These are phyloP conservation scores for Cichladusa arquata DNA, from an alignment of 2,113 vertebrate species.

Conservation along the genomic window DNA sequence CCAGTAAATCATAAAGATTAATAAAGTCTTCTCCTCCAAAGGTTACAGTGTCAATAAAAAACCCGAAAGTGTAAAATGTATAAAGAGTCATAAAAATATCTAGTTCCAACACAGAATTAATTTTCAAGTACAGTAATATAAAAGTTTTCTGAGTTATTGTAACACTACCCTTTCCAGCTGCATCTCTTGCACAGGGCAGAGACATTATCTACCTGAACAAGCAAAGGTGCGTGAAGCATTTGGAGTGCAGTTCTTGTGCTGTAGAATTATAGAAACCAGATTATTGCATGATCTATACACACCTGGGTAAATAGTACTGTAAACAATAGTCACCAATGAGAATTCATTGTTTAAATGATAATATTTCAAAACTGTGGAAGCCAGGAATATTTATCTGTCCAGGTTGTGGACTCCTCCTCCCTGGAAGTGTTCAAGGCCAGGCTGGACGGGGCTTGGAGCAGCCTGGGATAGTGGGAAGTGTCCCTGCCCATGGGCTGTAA, in stretches of 20 bases:
- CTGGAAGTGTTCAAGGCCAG: not conserved
- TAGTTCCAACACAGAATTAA: not conserved
- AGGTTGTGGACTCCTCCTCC: rapidly evolving
- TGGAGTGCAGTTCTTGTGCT: not conserved
- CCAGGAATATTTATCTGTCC: not conserved
- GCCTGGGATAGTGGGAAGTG: rapidly evolving
- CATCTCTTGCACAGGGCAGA: not conserved
- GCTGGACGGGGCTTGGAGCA: rapidly evolving
- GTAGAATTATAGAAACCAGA: not conserved
- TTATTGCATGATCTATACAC: not conserved
- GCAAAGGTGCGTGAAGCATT: not conserved
- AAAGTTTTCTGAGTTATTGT: not conserved
- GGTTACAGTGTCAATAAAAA: not conserved
- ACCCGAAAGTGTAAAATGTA: not conserved
- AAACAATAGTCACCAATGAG: not conserved
- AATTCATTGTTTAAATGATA: not conserved
- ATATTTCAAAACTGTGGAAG: not conserved
- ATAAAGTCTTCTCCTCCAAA: not conserved
- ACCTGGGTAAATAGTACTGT: not conserved
- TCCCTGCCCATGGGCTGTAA: not conserved
- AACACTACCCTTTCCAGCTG: not conserved
- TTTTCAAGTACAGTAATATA: not conserved
- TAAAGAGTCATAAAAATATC: not conserved
- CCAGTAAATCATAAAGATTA: not conserved
- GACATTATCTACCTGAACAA: not conserved